Evolutionary conservation across 2,113 vertebrate genomes (phyloP).

Genomic region (Etheostoma cragini): DNA sequence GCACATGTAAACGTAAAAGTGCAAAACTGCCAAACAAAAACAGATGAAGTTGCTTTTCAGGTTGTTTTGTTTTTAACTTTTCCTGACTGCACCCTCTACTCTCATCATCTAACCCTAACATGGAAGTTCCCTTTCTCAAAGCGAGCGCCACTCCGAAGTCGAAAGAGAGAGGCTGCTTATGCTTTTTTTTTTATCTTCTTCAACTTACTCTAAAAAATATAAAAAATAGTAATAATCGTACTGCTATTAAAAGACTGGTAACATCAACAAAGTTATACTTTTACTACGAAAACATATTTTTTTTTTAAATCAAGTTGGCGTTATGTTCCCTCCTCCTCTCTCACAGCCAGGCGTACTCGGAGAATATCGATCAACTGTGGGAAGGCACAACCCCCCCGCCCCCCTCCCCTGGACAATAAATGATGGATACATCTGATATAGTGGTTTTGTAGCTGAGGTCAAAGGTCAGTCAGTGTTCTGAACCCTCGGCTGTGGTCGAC

Average conservation of each 20-base stretch:
- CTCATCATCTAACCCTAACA: constrained; percentile 39
- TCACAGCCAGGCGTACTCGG: constrained; percentile 59
- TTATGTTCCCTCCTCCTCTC: constrained; percentile 51
- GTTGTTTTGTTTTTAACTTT: neutral
- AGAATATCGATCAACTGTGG: constrained; percentile 74
- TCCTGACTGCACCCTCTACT: constrained; percentile 38
- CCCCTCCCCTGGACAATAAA: constrained; percentile 64
- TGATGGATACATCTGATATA: constrained; percentile 80
- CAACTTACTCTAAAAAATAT: constrained; percentile 82
- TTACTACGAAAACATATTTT: constrained; percentile 70
- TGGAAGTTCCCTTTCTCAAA: constrained; percentile 57
- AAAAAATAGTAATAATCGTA: constrained; percentile 81
- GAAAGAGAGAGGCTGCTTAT: constrained; percentile 48
- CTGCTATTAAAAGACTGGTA: constrained; percentile 81
- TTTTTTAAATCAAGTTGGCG: constrained; percentile 33
- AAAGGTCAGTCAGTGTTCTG: constrained; percentile 35
- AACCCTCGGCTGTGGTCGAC: constrained; percentile 17
- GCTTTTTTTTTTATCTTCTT: constrained; percentile 31
- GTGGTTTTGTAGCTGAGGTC: constrained; percentile 55
- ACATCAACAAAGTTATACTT: constrained; percentile 80
- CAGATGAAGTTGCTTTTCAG: constrained; percentile 42
- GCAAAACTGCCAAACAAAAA: constrained; percentile 62
- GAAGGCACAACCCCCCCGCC: constrained; percentile 46
- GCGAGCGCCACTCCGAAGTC: constrained; percentile 46
- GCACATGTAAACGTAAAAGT: constrained; percentile 74